Evolutionary conservation across 2,888 invertebrate species (phyloP), one percentile per base, ranked within the genome.

Genomic region (Rhimphoctona megacephalus): DNA sequence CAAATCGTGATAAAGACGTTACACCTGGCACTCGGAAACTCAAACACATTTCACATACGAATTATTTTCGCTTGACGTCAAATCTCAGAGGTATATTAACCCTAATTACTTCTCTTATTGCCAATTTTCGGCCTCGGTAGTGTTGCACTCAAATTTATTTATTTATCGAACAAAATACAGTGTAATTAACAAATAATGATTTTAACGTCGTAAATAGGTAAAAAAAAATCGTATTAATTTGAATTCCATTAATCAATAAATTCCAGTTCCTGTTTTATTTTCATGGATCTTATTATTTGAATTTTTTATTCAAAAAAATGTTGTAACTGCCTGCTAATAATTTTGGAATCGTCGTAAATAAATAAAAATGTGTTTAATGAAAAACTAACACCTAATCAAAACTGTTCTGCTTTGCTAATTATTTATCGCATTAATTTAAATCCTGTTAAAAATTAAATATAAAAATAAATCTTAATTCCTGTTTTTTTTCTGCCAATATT

Each of bases 1-100:
- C 39, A 66, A 33, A 46, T 43, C 54, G 54, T 72, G 77, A 81
- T 76, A 33, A 54, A 85, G 72, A 81, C 72, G 64, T 85, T 77
- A 66, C 85, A 81, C 72, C 85, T 85, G 77, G 76, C 85, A 66
- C 52, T 70, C 9, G 6, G 22, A 36, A 54, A 77, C 81, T 52
- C 22, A 14, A 17, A 25, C 33, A 25, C 49, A 0, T 52, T 46
- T 74, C 19, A 64, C 69, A 25, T 49, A 52, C 36, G 77, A n/a
- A 43, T 81, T 67, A 67, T 69, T 66, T 85, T 67, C 81, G 46
- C 61, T 64, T 52, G 30, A 61, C 76, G 46, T n/a, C 30, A 46
- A 69, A 67, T 69, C 54, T n/a, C 36, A n/a, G 14, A 54, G 11
- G 33, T 36, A 22, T n/a, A 73, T 54, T 14, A 22, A 73, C n/a